A percentile compares a stretch with the other conserved stretches of the same genome.
Evolutionary conservation across 2,797 vertebrate species (phyloP).

Genomic region (Trichosurus vulpecula): DNA sequence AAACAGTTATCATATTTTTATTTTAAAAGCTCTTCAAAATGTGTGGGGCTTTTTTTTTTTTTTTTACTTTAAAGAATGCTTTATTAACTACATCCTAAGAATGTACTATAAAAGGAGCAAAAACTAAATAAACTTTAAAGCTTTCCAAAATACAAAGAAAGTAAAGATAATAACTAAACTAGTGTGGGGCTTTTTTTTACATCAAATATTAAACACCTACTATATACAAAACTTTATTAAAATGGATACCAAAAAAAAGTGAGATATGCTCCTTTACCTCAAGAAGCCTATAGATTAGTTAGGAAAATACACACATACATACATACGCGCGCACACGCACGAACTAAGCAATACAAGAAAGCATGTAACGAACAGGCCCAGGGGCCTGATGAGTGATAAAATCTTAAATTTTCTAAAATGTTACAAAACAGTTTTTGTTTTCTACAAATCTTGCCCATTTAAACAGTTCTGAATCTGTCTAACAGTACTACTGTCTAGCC

Average conservation of each 20-base stretch:
- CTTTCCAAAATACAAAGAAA: slow-evolving; percentile 86
- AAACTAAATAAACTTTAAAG: slow-evolving; percentile 86
- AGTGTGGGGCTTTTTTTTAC: no score
- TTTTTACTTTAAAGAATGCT: slow-evolving; percentile 92
- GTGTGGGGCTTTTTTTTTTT: neutral
- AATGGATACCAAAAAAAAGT: neutral
- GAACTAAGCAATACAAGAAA: neutral
- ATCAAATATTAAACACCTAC: neutral
- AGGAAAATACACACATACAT: neutral
- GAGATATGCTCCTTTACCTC: neutral
- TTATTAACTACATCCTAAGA: slow-evolving; percentile 94
- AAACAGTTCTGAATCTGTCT: neutral
- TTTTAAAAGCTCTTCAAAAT: neutral
- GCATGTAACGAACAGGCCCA: neutral
- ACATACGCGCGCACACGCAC: no score
- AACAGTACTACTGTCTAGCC: neutral
- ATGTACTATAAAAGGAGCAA: slow-evolving; percentile 93
- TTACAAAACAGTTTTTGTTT: neutral
- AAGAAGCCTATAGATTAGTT: neutral
- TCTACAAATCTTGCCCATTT: neutral
- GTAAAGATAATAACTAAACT: slow-evolving; percentile 88
- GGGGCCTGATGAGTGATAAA: neutral
- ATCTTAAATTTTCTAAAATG: neutral
- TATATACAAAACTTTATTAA: neutral
- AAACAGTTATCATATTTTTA: neutral